Evolutionary conservation across 2,113 vertebrate genomes (phyloP).

Genomic region (Lontra canadensis): DNA sequence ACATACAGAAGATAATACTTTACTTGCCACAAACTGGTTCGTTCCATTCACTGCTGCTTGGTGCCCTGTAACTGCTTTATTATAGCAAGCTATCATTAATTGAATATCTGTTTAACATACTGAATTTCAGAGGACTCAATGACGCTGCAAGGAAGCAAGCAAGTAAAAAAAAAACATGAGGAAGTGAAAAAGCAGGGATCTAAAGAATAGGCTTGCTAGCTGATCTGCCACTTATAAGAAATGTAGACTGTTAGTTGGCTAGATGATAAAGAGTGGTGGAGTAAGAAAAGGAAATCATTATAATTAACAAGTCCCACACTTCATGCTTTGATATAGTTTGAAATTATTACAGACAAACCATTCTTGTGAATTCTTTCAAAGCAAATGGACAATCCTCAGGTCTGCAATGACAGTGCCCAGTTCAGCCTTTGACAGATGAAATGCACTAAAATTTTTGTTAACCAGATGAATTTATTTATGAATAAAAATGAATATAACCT

Average conservation of each 20-base stretch:
- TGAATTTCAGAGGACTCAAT: not conserved
- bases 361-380: not conserved
- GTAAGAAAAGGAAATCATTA: not conserved
- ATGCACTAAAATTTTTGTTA: not conserved
- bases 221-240: not conserved
- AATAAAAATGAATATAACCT: not conserved
- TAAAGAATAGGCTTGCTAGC: not conserved
- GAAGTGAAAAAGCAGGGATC: not conserved
- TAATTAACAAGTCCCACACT: not conserved
- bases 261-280: not conserved
- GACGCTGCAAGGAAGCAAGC: not conserved
- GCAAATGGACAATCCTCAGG: not conserved
- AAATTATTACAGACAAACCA: not conserved
- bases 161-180: not conserved
- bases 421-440: not conserved
- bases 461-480: not conserved
- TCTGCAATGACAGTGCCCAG: accelerated
- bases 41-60: not conserved
- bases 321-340: not conserved
- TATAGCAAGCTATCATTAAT: not conserved
- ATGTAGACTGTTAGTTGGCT: not conserved
- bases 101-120: not conserved
- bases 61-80: not conserved
- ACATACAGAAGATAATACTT: not conserved
- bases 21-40: not conserved